A percentile compares a stretch with the other conserved stretches of the same genome.
phyloP scores from a whole-genome alignment of 2,888 invertebrate species.

The Eledone cirrhosa region DNA sequence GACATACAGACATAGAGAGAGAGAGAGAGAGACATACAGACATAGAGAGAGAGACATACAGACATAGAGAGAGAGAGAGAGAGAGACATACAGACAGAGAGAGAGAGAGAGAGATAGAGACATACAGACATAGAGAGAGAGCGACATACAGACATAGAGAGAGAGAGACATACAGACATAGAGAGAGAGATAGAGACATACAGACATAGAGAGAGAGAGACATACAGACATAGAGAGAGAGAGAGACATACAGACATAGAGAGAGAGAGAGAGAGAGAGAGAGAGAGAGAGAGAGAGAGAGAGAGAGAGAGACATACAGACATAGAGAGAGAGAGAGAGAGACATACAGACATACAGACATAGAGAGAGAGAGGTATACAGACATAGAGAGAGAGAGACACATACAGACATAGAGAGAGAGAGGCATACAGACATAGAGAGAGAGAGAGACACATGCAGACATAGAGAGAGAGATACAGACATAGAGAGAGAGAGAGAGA shows the following conservation, averaged over 20 bases:
- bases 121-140: no score
- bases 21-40: no score
- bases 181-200: no score
- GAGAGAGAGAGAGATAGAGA: background rate
- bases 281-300: background rate
- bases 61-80: no score
- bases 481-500: background rate
- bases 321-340: no score
- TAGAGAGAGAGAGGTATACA: background rate
- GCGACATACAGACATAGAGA: no score
- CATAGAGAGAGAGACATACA: no score
- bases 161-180: no score
- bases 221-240: background rate
- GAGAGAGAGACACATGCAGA: background rate
- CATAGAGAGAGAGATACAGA: background rate
- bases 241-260: no score
- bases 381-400: background rate
- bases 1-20: background rate
- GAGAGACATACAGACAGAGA: background rate
- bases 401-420: background rate
- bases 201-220: background rate
- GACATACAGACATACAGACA: background rate
- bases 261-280: no score
- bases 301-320: background rate
- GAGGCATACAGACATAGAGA: background rate